Evolutionary conservation across 2,113 vertebrate genomes (phyloP), one percentile per base, ranked within the genome.

Genomic region (Meleagris gallopavo): DNA sequence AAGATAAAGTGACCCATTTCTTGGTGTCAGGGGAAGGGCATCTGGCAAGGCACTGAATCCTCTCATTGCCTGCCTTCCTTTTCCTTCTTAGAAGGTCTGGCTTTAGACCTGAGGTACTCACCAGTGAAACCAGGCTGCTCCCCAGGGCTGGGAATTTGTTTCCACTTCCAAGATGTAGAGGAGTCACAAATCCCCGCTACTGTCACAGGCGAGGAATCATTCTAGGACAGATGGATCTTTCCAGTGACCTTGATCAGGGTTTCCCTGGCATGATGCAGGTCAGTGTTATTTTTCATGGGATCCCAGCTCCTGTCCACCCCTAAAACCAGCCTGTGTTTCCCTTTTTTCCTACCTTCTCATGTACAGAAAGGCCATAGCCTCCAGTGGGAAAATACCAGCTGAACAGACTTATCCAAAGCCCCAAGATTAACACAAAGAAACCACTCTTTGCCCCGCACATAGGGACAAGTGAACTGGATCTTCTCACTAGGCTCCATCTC

Each of bases 381-480:
- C 82, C 36, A 18, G 25, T 4, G 24, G 34, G 29, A 66, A 62
- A 62, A 22, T n/a, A 34, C 20, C 50, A 50, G 22, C 45, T 64
- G 66, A 93, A 85, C 69, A 13, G 11, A 71, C 40, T 70, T 45
- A 87, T 38, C 25, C 78, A 87, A 82, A 92, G 20, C 66, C 62
- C 25, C 17, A 30, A 54, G 57, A 72, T n/a, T 17, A 92, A 52
- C 21, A 71, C 70, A 64, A 54, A 77, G 46, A 30, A 57, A 71
- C 29, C 5, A 9, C 91, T 2, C 13, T 5, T 40, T 25, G 71
- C 69, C 78, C 72, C 52, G 17, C 69, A 25, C 67, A 6, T 15
- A 1, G 1, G 0, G 2, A 67, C 22, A 15, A 34, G 40, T 6
- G 1, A 70, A 66, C 52, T 0, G 2, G 32, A 27, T 30, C 69